Percentiles rank a stretch among this genome's conserved stretches.
phyloP scores from a whole-genome alignment of 2,113 vertebrate genomes.

The Steatornis caripensis region DNA sequence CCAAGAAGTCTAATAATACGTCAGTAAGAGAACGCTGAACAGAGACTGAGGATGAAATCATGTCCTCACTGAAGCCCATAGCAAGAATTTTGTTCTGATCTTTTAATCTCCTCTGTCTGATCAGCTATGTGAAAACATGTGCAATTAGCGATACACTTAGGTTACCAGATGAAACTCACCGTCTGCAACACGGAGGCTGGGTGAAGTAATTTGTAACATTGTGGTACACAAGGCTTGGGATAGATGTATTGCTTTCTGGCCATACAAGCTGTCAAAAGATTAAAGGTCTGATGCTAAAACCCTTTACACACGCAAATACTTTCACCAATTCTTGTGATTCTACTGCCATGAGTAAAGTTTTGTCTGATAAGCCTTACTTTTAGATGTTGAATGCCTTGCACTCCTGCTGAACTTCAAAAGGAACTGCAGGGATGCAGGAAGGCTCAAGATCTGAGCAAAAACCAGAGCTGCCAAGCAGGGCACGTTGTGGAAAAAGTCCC shows the following conservation, averaged over 20 bases:
- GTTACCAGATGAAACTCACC: neutral
- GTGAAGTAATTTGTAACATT: neutral
- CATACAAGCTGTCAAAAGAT: neutral
- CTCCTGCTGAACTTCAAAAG: neutral
- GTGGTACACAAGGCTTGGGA: fast-evolving
- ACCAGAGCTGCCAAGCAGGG: fast-evolving
- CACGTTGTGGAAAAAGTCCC: neutral
- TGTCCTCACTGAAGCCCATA: neutral
- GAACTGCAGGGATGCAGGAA: neutral
- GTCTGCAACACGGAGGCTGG: fast-evolving
- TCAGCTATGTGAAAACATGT: neutral
- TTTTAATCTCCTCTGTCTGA: neutral
- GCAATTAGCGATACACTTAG: neutral
- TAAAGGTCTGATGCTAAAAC: neutral
- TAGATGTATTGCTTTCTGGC: neutral
- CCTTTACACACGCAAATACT: neutral
- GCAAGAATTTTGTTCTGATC: neutral
- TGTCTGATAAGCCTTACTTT: neutral
- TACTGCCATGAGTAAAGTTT: neutral
- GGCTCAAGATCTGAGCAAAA: neutral
- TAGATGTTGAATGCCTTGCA: too few species aligned
- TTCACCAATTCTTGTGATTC: neutral
- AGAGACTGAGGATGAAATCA: neutral
- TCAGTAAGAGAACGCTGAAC: neutral
- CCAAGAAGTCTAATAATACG: neutral